A percentile compares a stretch with the other conserved stretches of the same genome.
phyloP scores from a whole-genome alignment of 2,797 vertebrate species.

The Scolopax bukidnonensis region DNA sequence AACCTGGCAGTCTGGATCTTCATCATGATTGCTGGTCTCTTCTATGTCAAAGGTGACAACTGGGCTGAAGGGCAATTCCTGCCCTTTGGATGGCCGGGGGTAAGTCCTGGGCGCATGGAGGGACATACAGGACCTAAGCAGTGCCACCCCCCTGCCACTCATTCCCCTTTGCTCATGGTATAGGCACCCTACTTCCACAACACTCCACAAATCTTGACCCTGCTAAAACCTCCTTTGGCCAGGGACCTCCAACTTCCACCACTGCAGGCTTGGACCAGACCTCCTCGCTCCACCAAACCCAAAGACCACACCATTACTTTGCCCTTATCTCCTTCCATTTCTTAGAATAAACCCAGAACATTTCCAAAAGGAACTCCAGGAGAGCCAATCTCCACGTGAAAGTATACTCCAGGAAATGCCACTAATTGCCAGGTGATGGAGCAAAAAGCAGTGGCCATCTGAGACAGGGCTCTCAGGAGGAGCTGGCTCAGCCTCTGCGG shows the following conservation, averaged over 20 bases:
- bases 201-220: not conserved
- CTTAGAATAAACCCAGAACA: not conserved
- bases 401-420: not conserved
- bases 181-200: not conserved
- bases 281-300: accelerated
- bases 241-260: not conserved
- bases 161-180: not conserved
- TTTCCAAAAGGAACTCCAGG: not conserved
- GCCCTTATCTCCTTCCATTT: not conserved
- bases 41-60: constrained; percentile 89
- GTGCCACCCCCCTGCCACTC: not conserved
- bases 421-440: not conserved
- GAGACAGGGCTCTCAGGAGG: not conserved
- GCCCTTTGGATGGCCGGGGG: constrained; percentile 96
- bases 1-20: constrained; percentile 94
- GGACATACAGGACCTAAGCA: accelerated
- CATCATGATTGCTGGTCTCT: constrained; percentile 91
- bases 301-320: accelerated
- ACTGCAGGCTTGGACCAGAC: not conserved
- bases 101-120: constrained; percentile 67
- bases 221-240: not conserved
- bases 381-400: not conserved
- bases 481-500: not conserved
- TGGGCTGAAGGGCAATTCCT: constrained; percentile 92
- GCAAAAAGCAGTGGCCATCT: not conserved